Evolutionary conservation across 2,113 vertebrate species (phyloP).

Genomic region (Sigmodon hispidus): DNA sequence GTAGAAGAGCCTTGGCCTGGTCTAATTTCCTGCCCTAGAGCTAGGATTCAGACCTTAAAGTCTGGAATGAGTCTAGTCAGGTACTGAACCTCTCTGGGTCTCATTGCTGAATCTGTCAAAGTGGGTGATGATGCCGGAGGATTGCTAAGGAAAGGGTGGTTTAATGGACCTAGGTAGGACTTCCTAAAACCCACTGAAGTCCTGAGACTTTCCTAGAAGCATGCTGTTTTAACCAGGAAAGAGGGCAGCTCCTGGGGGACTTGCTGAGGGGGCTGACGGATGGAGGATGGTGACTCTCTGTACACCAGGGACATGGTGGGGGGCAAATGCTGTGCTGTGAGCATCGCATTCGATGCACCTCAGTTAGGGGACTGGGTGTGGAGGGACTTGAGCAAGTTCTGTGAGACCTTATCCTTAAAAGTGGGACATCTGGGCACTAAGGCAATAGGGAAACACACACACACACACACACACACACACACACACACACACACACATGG

Average conservation of each 20-base stretch:
- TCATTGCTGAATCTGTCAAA: background rate
- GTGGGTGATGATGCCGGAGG: rapidly evolving
- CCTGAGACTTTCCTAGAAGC: background rate
- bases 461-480: background rate
- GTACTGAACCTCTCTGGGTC: background rate
- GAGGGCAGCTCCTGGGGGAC: background rate
- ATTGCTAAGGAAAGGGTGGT: background rate
- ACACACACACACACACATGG: background rate
- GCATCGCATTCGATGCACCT: background rate
- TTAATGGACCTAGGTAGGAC: too few species aligned
- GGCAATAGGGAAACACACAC: background rate
- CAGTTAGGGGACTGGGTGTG: background rate
- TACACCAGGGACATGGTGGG: background rate
- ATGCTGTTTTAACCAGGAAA: background rate
- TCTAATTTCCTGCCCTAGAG: background rate
- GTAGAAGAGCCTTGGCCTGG: too few species aligned
- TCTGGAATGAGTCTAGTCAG: background rate
- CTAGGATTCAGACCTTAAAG: background rate
- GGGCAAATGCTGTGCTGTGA: background rate
- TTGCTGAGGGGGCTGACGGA: rapidly evolving
- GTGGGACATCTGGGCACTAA: background rate
- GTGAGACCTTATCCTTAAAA: background rate
- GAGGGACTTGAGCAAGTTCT: background rate
- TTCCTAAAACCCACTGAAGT: background rate
- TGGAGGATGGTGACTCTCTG: rapidly evolving